Percentiles rank a stretch among this genome's conserved stretches.
Evolutionary conservation across 2,113 vertebrate genomes (phyloP).

Genomic region (Gobiocypris rarus): DNA sequence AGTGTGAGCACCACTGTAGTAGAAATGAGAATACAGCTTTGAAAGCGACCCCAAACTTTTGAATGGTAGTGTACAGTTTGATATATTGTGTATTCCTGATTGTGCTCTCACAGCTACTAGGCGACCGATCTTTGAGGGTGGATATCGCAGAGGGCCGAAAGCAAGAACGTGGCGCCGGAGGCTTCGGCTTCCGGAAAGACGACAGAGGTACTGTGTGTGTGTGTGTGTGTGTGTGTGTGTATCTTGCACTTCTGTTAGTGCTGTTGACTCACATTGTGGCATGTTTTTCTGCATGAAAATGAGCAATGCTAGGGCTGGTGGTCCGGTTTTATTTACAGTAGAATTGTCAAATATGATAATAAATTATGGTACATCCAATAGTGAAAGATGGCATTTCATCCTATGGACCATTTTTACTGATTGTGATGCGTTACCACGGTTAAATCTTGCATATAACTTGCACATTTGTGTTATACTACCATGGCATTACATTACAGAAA

Average conservation of each 20-base stretch:
- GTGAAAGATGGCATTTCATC: too few species aligned
- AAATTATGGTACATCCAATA: too few species aligned
- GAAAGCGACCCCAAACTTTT: background rate
- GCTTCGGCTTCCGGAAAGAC: conserved; percentile 96
- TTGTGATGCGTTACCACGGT: too few species aligned
- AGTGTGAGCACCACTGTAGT: too few species aligned
- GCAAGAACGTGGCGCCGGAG: conserved; percentile 89
- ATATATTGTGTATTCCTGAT: background rate
- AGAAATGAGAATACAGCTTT: background rate
- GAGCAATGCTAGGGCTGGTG: background rate
- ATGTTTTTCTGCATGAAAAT: background rate
- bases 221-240: too few species aligned
- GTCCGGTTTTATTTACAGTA: background rate
- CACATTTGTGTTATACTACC: too few species aligned
- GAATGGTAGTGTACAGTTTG: background rate
- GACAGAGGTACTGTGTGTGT: conserved; percentile 85
- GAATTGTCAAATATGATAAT: too few species aligned
- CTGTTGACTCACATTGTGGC: background rate
- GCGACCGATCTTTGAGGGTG: conserved; percentile 89
- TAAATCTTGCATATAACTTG: too few species aligned
- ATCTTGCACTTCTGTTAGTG: background rate
- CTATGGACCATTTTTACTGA: too few species aligned
- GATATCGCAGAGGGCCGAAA: conserved; percentile 97
- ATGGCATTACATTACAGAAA: too few species aligned
- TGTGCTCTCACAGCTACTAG: conserved; percentile 80